Percentiles rank a stretch among this genome's conserved stretches.
Evolutionary conservation across 2,113 vertebrate genomes (phyloP).

Genomic region (Acinonyx jubatus): DNA sequence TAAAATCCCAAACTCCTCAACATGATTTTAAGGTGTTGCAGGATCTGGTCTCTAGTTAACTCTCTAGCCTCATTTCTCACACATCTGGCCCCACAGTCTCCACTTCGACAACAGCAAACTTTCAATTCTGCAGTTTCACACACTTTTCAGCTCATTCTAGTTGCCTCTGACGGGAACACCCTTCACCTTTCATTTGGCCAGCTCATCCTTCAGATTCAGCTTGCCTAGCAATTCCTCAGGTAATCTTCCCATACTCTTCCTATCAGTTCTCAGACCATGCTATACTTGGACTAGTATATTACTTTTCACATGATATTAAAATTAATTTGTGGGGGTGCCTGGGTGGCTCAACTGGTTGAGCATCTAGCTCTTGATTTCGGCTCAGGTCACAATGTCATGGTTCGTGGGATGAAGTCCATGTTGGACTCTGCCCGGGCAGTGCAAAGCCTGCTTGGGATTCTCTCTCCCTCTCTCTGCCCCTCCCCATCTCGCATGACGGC

Average conservation of each 20-base stretch:
- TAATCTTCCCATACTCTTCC: neutral
- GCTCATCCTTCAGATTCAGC: neutral
- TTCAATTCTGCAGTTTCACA: neutral
- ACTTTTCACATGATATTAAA: neutral
- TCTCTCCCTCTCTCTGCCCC: too few relatives aligned
- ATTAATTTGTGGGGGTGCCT: neutral
- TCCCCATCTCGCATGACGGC: too few relatives aligned
- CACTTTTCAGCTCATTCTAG: neutral
- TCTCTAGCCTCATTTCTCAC: neutral
- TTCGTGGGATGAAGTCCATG: too few relatives aligned
- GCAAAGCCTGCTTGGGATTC: too few relatives aligned
- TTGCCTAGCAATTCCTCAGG: neutral
- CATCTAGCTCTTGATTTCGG: too few relatives aligned
- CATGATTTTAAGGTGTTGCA: neutral
- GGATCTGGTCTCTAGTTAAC: neutral
- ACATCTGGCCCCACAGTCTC: neutral
- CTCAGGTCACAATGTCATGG: too few relatives aligned
- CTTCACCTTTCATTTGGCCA: neutral
- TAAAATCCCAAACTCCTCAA: neutral
- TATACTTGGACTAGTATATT: neutral
- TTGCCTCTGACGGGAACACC: neutral
- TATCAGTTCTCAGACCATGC: neutral
- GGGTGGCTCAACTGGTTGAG: too few relatives aligned
- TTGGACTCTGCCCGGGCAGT: too few relatives aligned
- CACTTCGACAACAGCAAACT: neutral